Conservation (phyloP, 2,113 vertebrate genomes). For the Ramphastos sulfuratus region DNA sequence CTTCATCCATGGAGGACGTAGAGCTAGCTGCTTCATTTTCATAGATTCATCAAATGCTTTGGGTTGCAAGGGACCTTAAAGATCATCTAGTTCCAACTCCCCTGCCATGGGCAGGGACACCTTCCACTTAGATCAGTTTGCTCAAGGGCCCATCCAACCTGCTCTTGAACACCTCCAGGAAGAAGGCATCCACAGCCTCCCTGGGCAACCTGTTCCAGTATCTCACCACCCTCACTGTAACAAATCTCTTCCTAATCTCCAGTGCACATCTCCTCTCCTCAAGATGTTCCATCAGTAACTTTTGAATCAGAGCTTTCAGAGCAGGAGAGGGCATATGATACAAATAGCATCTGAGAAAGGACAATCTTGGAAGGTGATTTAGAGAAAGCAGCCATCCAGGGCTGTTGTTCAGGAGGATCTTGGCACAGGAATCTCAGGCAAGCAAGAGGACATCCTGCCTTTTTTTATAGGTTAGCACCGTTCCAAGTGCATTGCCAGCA, state of each 20-base stretch:
- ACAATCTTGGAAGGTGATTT: neutral
- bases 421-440: neutral
- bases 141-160: too few relatives aligned
- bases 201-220: too few relatives aligned
- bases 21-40: neutral
- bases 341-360: neutral
- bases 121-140: too few relatives aligned
- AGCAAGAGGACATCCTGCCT: slow-evolving; percentile 24
- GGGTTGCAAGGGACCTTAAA: too few relatives aligned
- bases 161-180: too few relatives aligned
- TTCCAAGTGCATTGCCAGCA: neutral
- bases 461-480: neutral
- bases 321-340: neutral
- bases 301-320: neutral
- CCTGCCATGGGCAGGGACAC: too few relatives aligned
- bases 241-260: too few relatives aligned
- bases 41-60: too few relatives aligned
- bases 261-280: neutral
- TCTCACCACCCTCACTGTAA: too few relatives aligned
- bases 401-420: slow-evolving; percentile 5
- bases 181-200: too few relatives aligned
- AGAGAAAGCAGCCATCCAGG: neutral
- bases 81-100: too few relatives aligned
- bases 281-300: neutral
- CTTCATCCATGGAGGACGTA: neutral